Base-by-base conservation (phyloP, 2,888 invertebrate genomes). In the Micoletzkya japonica region DNA sequence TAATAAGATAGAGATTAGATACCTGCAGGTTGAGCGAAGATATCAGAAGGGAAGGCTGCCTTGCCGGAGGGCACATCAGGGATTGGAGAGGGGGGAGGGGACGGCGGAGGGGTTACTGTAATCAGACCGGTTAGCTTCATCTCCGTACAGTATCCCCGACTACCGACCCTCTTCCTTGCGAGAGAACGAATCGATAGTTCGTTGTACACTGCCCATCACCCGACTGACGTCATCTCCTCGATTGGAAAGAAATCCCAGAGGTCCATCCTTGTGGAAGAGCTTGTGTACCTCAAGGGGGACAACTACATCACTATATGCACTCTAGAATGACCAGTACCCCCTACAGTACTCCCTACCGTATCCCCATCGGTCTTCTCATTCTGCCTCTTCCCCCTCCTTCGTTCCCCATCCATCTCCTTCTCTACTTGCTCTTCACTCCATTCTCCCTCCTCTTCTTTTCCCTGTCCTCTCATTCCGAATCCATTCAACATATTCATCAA, bases 381-480 rank as follows among this genome's bases (percentile, higher is more conserved):
- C 44, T 44, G 44, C 44, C 10, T 20, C 20, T 44, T 20, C 20
- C 20, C 10, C 44, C 44, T 44, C 44, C 10, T 14, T 44, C 20
- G 44, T 44, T 44, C 20, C 44, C 44, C 44, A 14, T 44, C 28
- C 14, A 28, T 39, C 26, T 7, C 59, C 3, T 24, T 3, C 39
- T 36, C 24, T 10, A 30, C 6, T 58, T 20, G 28, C 60, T 26
- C 4, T 39, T 10, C 28, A 4, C 24, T 34, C 44, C 30, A n/a
- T 24, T 44, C 2, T 14, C 49, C n/a, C 3, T 36, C 61, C 49
- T 49, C 61, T n/a, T 52, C 36, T 36, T 36, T 52, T 34, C 52
- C 64, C 24, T 52, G 52, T 10, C 52, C 34, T 52, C 64, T 64
- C 64, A 64, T 64, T 64, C 64, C 64, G 28, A 64, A 36, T 52